Evolutionary conservation across 2,113 vertebrate genomes (phyloP).

Genomic region (Eira barbara): DNA sequence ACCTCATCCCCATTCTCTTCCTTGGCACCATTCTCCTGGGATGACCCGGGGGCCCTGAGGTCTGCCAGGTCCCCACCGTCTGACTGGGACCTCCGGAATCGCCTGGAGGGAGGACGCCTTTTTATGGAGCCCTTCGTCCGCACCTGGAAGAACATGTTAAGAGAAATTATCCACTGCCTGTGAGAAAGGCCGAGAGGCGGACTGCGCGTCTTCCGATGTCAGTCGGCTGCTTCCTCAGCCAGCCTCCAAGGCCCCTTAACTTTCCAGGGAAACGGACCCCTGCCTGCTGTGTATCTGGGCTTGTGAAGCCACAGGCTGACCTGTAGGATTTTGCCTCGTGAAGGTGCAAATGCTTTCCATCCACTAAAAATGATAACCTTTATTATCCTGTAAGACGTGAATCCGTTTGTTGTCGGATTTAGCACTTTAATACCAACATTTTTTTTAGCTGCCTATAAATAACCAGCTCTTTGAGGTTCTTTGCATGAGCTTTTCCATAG

Average conservation of each 20-base stretch:
- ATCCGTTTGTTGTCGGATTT: background rate
- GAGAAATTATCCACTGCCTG: background rate
- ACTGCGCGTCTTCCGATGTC: rapidly evolving
- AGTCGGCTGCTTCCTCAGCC: background rate
- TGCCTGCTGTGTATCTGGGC: background rate
- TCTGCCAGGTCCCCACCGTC: conserved; percentile 78
- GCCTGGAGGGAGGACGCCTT: conserved; percentile 85
- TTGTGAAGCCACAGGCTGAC: too few species aligned
- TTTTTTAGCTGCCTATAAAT: background rate
- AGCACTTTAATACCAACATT: background rate
- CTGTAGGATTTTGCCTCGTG: background rate
- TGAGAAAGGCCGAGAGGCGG: background rate
- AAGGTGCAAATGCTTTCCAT: background rate
- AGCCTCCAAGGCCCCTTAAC: background rate
- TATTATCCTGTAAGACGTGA: background rate
- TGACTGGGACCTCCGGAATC: conserved; percentile 83
- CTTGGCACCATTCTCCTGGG: conserved; percentile 83
- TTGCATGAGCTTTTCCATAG: background rate
- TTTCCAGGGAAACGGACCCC: background rate
- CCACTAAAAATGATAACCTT: background rate
- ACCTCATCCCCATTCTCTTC: conserved; percentile 76
- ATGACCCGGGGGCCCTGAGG: background rate
- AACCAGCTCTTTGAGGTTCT: background rate
- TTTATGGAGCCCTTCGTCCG: conserved; percentile 84
- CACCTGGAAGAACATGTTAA: conserved; percentile 67